A percentile compares a stretch with the other conserved stretches of the same genome.
These are phyloP conservation scores for Theropithecus gelada DNA, from an alignment of 2,113 vertebrate species.

Conservation along the genomic window DNA sequence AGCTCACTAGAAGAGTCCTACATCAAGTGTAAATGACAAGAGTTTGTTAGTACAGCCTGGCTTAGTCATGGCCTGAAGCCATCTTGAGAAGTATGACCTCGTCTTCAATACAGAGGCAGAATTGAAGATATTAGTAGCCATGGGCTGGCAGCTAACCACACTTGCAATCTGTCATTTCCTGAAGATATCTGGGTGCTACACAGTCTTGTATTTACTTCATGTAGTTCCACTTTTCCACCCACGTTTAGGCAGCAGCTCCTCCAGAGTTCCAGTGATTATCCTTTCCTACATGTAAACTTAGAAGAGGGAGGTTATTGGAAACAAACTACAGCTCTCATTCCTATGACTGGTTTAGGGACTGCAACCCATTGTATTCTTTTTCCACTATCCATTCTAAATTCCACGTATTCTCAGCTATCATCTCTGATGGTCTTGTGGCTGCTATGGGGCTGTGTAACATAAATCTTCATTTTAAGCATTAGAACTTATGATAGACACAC, in stretches of 20 bases:
- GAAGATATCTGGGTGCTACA: not conserved
- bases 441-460: not conserved
- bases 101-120: not conserved
- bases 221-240: not conserved
- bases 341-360: not conserved
- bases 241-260: not conserved
- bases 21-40: not conserved
- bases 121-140: not conserved
- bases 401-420: not conserved
- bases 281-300: not conserved
- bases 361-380: not conserved
- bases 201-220: not conserved
- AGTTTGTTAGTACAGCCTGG: not conserved
- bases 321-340: not conserved
- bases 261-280: not conserved
- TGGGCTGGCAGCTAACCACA: not conserved
- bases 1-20: rapidly evolving
- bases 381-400: not conserved
- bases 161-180: not conserved
- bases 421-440: not conserved
- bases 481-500: not conserved
- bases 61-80: not conserved
- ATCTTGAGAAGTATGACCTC: not conserved
- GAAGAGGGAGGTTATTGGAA: not conserved
- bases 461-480: not conserved